phyloP scores from a whole-genome alignment of 2,113 vertebrate genomes.

The Sturnus vulgaris region DNA sequence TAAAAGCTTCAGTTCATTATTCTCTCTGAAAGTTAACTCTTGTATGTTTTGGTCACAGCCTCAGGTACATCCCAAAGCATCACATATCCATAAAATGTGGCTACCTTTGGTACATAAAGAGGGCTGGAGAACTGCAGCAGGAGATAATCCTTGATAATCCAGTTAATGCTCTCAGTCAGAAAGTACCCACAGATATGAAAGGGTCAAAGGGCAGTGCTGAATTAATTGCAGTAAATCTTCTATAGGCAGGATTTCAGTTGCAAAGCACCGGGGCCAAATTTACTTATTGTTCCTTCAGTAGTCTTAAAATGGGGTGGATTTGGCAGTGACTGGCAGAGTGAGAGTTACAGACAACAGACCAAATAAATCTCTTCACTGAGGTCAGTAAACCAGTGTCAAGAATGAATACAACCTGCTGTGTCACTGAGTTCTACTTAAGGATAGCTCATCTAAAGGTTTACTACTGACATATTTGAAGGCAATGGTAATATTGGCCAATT shows the following conservation, averaged over 20 bases:
- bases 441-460: neutral
- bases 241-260: neutral
- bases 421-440: neutral
- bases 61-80: neutral
- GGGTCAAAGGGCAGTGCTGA: neutral
- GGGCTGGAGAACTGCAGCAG: neutral
- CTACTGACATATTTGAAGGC: neutral
- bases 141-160: neutral
- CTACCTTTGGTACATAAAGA: neutral
- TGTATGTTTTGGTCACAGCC: neutral
- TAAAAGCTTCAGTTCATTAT: neutral
- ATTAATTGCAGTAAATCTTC: slow-evolving; percentile 12
- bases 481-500: neutral
- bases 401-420: neutral
- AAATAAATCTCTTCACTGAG: neutral
- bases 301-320: neutral
- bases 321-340: neutral
- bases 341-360: neutral
- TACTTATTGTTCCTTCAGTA: neutral
- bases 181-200: neutral
- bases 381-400: neutral
- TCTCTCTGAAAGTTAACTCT: neutral
- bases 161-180: neutral
- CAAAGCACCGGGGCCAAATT: neutral
- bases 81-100: neutral